A percentile compares a stretch with the other conserved stretches of the same genome.
Conservation (phyloP, 2,888 invertebrate species). For the Nephrotoma flavescens region DNA sequence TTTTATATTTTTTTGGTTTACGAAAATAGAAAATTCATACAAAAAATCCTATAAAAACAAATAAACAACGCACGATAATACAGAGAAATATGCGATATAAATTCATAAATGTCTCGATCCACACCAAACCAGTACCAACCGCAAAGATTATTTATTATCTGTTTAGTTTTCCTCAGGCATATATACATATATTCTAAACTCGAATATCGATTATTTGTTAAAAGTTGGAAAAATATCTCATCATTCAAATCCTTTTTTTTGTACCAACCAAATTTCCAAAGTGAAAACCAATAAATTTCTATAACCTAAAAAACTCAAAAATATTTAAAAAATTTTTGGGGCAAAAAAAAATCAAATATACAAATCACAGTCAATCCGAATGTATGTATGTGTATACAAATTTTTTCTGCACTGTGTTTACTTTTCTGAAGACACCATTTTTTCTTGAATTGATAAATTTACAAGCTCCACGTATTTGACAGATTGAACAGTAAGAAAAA, state of each 20-base stretch:
- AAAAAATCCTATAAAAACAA: not conserved
- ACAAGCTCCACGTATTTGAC: not conserved
- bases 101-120: not conserved
- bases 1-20: not conserved
- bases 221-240: not conserved
- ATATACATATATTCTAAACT: not conserved
- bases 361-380: not conserved
- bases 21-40: not conserved
- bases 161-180: not conserved
- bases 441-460: not conserved
- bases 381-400: not conserved
- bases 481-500: not conserved
- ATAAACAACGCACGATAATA: not conserved
- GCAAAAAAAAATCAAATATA: not conserved
- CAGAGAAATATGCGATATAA: not conserved
- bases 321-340: not conserved
- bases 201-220: not conserved
- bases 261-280: not conserved
- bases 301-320: not conserved
- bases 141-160: not conserved
- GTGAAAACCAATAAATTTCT: not conserved
- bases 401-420: not conserved
- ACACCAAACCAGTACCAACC: not conserved
- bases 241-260: not conserved
- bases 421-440: not conserved